Base-by-base conservation (phyloP, 1,140 invertebrate genomes). In the Steinernema khuongi region DNA sequence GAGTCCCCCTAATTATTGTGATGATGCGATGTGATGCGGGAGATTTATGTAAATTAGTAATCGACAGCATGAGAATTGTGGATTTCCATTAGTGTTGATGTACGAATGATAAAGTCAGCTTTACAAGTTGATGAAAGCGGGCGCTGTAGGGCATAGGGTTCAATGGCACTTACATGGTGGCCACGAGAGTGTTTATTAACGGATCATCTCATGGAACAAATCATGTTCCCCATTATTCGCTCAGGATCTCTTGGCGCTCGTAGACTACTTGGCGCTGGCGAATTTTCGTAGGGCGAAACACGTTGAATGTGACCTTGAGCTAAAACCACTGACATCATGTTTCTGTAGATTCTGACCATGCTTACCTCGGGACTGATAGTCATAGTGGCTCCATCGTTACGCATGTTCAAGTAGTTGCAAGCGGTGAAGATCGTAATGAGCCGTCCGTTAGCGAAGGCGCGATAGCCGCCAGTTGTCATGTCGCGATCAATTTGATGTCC, bases 391-490 rank as follows among this genome's bases (percentile, higher is more conserved):
- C 70, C 32, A 31, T 76, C 73, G 41, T 77, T 77, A 7, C 36
- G 67, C 69, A 75, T 77, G 31, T 78, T 77, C 30, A 74, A 41
- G 31, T 80, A 80, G 70, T 80, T 80, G 19, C 78, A 76, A 18
- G 79, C 79, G 18, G 77, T 77, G 36, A 80, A 80, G 7, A 80
- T 73, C 1, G 79, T 80, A 1, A 80, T 36, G 22, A 80, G 36
- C 1, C 75, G 68, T 0, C 77, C 71, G 14, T 44, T 36, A 0
- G 73, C 70, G 83, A 88, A 88, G 78, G 88, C 88, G 79, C 88
- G 87, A 80, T 89, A 89, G 18, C 88, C 88, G 85, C 89, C 88
- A 1, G 22, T 36, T n/a, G 75, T 32, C 76, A 76, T 76, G 32
- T 77, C 76, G 33, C 66, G 60, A 4, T 67, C 76, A 73, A 88